Conservation (phyloP, 2,888 invertebrate genomes). For the Margaritifera margaritifera region DNA sequence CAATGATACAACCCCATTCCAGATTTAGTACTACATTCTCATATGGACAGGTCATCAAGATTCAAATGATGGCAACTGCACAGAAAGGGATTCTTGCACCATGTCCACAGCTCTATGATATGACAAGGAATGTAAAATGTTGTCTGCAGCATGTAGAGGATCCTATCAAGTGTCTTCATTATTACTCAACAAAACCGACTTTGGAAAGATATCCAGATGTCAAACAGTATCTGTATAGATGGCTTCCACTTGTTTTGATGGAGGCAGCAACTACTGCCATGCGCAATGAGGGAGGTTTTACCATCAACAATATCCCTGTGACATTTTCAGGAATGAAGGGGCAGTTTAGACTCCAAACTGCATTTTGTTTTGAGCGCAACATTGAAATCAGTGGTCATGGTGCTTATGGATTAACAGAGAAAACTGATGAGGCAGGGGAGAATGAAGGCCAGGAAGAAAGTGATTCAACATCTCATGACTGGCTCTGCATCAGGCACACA, state of each 20-base stretch:
- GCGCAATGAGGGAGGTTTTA: constrained; percentile 11
- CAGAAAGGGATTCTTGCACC: constrained; percentile 25
- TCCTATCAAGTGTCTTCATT: constrained; percentile 15
- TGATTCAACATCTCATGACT: constrained; percentile 10
- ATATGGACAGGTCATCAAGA: constrained; percentile 26
- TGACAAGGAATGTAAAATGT: constrained; percentile 26
- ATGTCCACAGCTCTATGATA: constrained; percentile 19
- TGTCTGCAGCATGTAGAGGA: constrained; percentile 32
- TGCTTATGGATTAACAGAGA: neutral
- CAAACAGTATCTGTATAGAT: constrained; percentile 22
- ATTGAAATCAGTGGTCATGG: constrained; percentile 20
- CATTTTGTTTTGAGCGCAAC: constrained; percentile 25
- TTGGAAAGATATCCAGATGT: constrained; percentile 16
- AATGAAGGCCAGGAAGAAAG: neutral
- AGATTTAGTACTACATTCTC: constrained; percentile 11
- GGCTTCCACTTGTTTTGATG: constrained; percentile 34
- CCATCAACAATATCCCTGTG: constrained; percentile 30
- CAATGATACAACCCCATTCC: neutral
- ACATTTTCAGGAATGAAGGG: constrained; percentile 14
- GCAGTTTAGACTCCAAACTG: constrained; percentile 15
- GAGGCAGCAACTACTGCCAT: constrained; percentile 29
- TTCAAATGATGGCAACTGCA: constrained; percentile 27
- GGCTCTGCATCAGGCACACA: constrained; percentile 18
- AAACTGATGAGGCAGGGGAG: neutral
- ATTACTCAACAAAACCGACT: constrained; percentile 22